Evolutionary conservation across 1,140 invertebrate species (phyloP), one percentile per base, ranked within the genome.

Genomic region (Phymorhynchus buccinoides): DNA sequence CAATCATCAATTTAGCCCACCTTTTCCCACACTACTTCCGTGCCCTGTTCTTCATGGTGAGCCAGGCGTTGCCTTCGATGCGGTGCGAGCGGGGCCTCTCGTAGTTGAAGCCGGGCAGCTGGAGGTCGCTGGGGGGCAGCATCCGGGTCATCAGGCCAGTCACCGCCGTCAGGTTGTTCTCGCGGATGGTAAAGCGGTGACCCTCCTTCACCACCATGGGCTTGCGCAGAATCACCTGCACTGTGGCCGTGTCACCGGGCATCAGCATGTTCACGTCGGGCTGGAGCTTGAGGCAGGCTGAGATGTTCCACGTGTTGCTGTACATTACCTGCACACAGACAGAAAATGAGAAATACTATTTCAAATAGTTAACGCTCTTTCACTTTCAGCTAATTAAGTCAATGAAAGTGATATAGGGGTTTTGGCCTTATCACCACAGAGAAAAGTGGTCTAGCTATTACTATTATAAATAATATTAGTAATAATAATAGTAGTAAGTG

Each of bases 201-300:
- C 98, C 98, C 90, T 96, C 94, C 92, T 98, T 97, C 85, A 98
- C 91, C 7, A 98, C 97, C 97, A 99, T 98, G 14, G 97, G 97
- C 90, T 96, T 96, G 39, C 96, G 93, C n/a, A 99, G 93, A 80
- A 93, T 80, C 22, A 93, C 84, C 44, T 88, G 89, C 0, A 88
- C 88, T n/a, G 86, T 96, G 42, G 96, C 94, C 94, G 98, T 97
- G 95, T 99, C 98, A 85, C 98, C 98, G 35, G 98, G 98, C 98
- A 99, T 99, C 30, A 97, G 95, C 96, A 99, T 96, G 81, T 96
- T 96, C 89, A 96, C 75, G n/a, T 87, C 89, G 39, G 89, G 88
- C 12, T 89, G 84, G n/a, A 98, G 95, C 73, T 93, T 93, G 27
- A 98, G 94, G 91, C 96, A 96, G 3, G 94, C 95, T 16, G 97